Evolutionary conservation across 2,888 invertebrate genomes (phyloP), one percentile per base, ranked within the genome.

Genomic region (Allolobophora icterica): DNA sequence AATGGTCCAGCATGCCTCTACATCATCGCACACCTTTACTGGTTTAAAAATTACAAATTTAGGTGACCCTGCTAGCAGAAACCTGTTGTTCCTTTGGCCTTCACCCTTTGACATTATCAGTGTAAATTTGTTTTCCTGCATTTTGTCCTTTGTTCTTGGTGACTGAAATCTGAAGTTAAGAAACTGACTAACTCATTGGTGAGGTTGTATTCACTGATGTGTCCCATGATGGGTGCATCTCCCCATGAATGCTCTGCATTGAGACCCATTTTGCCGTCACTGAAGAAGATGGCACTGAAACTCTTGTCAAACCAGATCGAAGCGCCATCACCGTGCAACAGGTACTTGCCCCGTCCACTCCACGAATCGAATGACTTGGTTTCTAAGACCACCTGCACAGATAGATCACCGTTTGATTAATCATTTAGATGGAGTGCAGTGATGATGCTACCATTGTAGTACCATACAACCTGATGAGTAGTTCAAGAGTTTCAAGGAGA

Each of bases 261-360:
- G 42, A 96, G 90, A 24, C 96, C 96, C 92, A 95, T 94, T 90
- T 95, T 94, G n/a, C 95, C 96, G 93, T 96, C 95, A 84, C 94
- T 94, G 93, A 96, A 96, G 91, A 95, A 94, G 17, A 96, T 92
- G 34, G 96, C 89, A 92, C 94, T 95, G 90, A 96, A 93, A 91
- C 95, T 95, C 93, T 96, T 96, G 93, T 96, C 96, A 94, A 95
- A 96, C 96, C 96, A 96, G 42, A 96, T 92, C 6, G 94, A 94
- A 89, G 94, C 94, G 0, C 96, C 96, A 93, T 95, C 95, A 1
- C 95, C 95, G 93, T 95, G 95, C 6, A 96, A 93, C 21, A 96
- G 93, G 89, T 94, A 94, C 87, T 95, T 95, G 8, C 95, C 96
- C 89, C 95, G 94, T 11, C 94, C 94, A 34, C 94, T 94, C 89